Evolutionary conservation across 2,888 invertebrate species (phyloP).

Genomic region (Augochlorella aurata): DNA sequence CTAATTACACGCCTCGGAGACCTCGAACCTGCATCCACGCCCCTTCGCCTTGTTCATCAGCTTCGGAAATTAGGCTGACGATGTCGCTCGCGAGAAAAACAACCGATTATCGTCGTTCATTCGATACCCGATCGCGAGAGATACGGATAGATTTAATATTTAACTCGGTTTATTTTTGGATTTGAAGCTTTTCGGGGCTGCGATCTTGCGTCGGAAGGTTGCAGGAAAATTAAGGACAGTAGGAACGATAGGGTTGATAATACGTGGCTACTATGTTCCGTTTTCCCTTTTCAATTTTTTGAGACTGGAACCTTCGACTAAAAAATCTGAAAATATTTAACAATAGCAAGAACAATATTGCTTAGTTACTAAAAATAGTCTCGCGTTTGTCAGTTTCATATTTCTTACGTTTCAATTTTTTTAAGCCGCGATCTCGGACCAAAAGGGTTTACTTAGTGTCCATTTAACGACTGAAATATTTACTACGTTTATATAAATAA

Average conservation of each 20-base stretch:
- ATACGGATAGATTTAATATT: too few species aligned
- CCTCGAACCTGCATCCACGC: background rate
- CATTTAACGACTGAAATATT: too few species aligned
- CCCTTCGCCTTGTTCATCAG: background rate
- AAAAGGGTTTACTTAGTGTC: too few species aligned
- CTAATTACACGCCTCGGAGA: constrained; percentile 36
- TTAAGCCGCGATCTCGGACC: too few species aligned
- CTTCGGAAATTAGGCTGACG: background rate
- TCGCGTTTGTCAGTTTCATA: background rate
- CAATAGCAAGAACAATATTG: too few species aligned
- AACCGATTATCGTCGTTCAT: too few species aligned
- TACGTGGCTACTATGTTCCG: background rate
- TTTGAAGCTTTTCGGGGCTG: too few species aligned
- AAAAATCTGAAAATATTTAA: background rate
- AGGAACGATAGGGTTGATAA: background rate
- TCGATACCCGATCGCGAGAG: too few species aligned
- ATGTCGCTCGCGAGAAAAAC: background rate
- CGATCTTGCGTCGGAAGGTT: background rate
- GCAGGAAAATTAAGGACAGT: background rate
- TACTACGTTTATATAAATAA: too few species aligned
- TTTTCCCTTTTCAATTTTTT: background rate
- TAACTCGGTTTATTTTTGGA: too few species aligned
- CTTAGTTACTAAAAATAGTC: background rate
- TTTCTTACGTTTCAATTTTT: too few species aligned
- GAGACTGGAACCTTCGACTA: background rate